Base-by-base conservation (phyloP, 2,888 invertebrate genomes). In the Neoaliturus tenellus region DNA sequence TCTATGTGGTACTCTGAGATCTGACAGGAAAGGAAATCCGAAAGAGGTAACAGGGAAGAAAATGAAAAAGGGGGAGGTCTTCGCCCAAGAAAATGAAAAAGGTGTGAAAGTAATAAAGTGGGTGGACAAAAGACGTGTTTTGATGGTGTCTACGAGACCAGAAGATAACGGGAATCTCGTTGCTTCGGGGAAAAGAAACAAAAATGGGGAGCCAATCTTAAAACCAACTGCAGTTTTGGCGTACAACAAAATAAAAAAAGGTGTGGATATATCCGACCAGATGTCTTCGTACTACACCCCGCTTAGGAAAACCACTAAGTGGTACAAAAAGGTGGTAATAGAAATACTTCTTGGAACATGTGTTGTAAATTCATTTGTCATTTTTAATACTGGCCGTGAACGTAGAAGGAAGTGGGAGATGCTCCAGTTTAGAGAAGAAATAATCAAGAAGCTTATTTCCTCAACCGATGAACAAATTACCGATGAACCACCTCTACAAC, bases 1-100 rank as follows among this genome's bases (percentile, higher is more conserved):
- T 75, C 85, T 75, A 31, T 86, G 86, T 0, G 88, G 88, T 20
- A 88, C 87, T 10, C 62, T 85, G 14, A 31, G 87, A 35, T 44
- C 73, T 55, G 85, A 85, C 28, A 85, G 85, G 39, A 85, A 85
- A 85, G 80, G 75, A 20, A 85, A 85, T 31, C 87, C 87, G 23
- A 51, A 55, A 6, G 86, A 84, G 20, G 83, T 88, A 1, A 71
- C 73, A n/a, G 69, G 80, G 8, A 81, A 39, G 84, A 87, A 86
- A 69, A 82, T 85, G 81, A n/a, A 4, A n/a, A 67, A 12, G n/a
- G 67, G 67, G 17, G 67, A 67, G n/a, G 17, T 67, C n/a, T 8
- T 73, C 8, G 39, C 41, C 5, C 39, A 44, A 25, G 73, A 73
- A 39, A 73, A 73, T 41, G 20, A 23, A 1, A n/a, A 12, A 41